phyloP scores from a whole-genome alignment of 2,888 invertebrate genomes.

The Eupithecia subfuscata region DNA sequence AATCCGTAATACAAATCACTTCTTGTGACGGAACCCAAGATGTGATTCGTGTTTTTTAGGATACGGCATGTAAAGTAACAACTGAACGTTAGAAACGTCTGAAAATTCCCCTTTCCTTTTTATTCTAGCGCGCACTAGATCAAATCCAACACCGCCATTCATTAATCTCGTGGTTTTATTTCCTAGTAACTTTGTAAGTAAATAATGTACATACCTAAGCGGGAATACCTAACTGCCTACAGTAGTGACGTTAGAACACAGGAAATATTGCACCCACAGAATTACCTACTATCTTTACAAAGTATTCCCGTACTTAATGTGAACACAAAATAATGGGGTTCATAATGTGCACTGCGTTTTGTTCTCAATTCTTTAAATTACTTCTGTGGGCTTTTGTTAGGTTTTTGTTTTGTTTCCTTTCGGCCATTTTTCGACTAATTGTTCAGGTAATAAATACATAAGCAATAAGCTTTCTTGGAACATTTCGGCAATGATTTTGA shows the following conservation, averaged over 20 bases:
- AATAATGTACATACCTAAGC: neutral
- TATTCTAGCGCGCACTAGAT: neutral
- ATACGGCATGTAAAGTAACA: too few relatives aligned
- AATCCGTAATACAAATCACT: constrained; percentile 5
- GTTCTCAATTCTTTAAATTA: constrained; percentile 4
- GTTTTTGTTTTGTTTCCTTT: constrained; percentile 3
- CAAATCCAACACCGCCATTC: neutral
- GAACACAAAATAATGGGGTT: constrained; percentile 17
- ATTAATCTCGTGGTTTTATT: neutral
- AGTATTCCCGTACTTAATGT: constrained; percentile 17
- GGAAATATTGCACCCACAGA: constrained; percentile 23
- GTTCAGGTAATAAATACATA: constrained; percentile 25
- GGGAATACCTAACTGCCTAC: neutral
- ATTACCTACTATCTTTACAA: constrained; percentile 17
- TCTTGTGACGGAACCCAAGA: neutral
- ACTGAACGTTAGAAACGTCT: neutral
- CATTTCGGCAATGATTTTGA: constrained; percentile 18
- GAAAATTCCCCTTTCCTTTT: too few relatives aligned
- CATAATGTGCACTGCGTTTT: constrained; percentile 21
- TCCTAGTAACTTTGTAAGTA: neutral
- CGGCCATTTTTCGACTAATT: constrained; percentile 15
- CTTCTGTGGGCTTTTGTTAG: constrained; percentile 17
- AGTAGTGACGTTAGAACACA: constrained; percentile 16
- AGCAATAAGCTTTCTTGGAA: constrained; percentile 29
- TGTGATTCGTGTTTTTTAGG: neutral